Base-by-base conservation (phyloP, 2,888 invertebrate genomes). In the Psococerastis gibbosa region DNA sequence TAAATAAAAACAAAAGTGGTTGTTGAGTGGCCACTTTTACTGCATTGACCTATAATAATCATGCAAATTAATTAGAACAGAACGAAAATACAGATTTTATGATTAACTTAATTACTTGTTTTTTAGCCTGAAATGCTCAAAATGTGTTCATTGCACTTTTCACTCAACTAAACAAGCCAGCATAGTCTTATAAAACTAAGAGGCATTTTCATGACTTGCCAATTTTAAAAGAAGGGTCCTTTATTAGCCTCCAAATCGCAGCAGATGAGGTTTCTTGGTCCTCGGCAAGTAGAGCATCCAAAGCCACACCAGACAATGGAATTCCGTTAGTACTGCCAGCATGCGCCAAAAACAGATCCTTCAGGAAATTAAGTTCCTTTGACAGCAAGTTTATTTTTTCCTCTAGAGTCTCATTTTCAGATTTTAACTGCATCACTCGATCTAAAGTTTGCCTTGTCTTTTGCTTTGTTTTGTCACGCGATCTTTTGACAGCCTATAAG, bases 301-400 rank as follows among this genome's bases (percentile, higher is more conserved):
- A 49, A 46, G 60, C 59, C 4, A 56, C 48, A 22, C 57, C 57
- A 45, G 56, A 53, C 31, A 59, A 43, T 22, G 55, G 53, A 9
- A 56, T 51, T 20, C 56, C 57, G 44, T 59, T 57, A 20, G 57
- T 53, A 43, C 55, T 52, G 53, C 82, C 76, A 31, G 83, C 82
- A 57, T 83, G 82, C 3, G 81, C 80, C 49, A 84, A 60, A 55
- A 85, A 82, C 44, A 85, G 62, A 55, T 84, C 82, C 59, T 84
- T 84, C 8, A 85, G 62, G 54, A 84, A 80, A 35, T 76, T 74
- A 18, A 85, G 61, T 56, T 85, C 83, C 56, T 81, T 80, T 9
- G 78, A 78, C n/a, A 84, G 63, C 45, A 78, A 75, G 55, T 80
- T 78, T 2, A 84, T 81, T 60, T 81, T 82, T 53, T 81, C 78